Evolutionary conservation across 2,113 vertebrate species (phyloP), one percentile per base, ranked within the genome.

Genomic region (Calcarius ornatus): DNA sequence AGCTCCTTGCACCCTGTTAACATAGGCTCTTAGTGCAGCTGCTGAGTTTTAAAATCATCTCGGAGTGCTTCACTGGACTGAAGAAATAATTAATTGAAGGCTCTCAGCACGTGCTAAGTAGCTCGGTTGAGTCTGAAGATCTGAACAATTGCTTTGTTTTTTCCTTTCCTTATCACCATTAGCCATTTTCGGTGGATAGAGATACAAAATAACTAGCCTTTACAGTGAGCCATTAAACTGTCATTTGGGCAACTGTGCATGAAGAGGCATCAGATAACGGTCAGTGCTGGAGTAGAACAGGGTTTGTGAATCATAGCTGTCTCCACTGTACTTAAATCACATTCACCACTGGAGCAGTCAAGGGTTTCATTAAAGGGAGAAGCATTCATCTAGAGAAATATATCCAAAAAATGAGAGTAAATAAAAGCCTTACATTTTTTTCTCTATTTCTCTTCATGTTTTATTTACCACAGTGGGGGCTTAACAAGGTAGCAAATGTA

Each of bases 331-430:
- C 97, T 98, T 98, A 98, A 98, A 98, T 98, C 98, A 98, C 98
- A 98, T 97, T 98, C 97, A 97, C 96, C 98, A 97, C 97, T 97
- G 98, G 98, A 98, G 97, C 98, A 98, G 97, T 97, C 97, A 98
- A 97, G 98, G 97, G 97, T 98, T 98, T 98, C 98, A 98, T 98
- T 98, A 98, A 98, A 98, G 97, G 97, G 95, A 97, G 96, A 98
- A 97, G 97, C 98, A 98, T 96, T 98, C 98, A 96, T 97, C 97
- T 97, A 96, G 97, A 98, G 97, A 98, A 98, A 98, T 97, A 98
- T 97, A 98, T 98, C 97, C 96, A 96, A 97, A 98, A 98, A 97
- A 97, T 91, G 97, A 96, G 96, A 97, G 97, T 97, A 97, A 96
- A 97, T 97, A 97, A 97, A 96, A 97, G 96, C 91, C 92, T 93